Conservation (phyloP, 2,797 vertebrate genomes). For the Phrynocephalus guinanensis region DNA sequence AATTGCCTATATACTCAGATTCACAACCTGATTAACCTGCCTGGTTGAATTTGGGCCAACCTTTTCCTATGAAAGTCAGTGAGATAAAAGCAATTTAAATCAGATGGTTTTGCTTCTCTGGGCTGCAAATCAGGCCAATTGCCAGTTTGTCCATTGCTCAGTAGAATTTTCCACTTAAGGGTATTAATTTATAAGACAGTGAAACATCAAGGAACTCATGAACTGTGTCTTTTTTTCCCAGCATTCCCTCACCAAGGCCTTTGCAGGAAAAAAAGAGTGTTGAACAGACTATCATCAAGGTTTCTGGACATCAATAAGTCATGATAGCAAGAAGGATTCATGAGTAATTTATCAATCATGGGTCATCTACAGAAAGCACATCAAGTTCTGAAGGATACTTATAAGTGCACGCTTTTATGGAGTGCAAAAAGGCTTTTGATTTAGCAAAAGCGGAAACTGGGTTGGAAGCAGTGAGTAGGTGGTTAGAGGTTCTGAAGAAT, state of each 20-base stretch:
- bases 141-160: conserved; percentile 27
- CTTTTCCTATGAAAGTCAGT: background rate
- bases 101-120: conserved; percentile 28
- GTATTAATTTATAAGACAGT: conserved; percentile 39
- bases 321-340: conserved; percentile 62
- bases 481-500: background rate
- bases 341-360: conserved; percentile 65
- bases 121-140: background rate
- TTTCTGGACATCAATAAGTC: conserved; percentile 59
- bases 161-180: conserved; percentile 30
- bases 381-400: conserved; percentile 55
- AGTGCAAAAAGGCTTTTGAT: conserved; percentile 49
- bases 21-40: background rate
- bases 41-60: conserved; percentile 18
- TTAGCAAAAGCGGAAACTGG: conserved; percentile 37
- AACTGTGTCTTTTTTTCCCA: conserved; percentile 37
- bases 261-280: conserved; percentile 31
- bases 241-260: conserved; percentile 9
- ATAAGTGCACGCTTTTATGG: conserved; percentile 49
- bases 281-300: conserved; percentile 52
- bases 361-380: conserved; percentile 57
- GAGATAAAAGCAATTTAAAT: conserved; percentile 34
- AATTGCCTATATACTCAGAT: background rate
- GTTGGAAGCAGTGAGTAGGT: conserved; percentile 28
- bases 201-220: conserved; percentile 42